Evolutionary conservation across 2,888 invertebrate genomes (phyloP), one percentile per base, ranked within the genome.

Genomic region (Agonopterix alstromeriana): DNA sequence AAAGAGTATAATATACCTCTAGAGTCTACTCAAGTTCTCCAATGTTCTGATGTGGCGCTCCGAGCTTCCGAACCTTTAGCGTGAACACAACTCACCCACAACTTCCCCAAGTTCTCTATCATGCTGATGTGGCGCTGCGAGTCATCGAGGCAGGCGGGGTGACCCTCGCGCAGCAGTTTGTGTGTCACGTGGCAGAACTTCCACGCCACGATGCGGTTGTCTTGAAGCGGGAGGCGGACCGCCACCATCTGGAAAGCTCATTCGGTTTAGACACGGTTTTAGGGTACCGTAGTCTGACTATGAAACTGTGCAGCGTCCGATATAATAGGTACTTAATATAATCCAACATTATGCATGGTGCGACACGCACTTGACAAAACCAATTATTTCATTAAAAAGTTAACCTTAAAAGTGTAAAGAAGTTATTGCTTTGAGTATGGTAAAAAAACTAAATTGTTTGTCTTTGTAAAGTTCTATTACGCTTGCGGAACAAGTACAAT

Each of bases 141-240:
- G 75, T 98, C 96, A 45, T 93, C 92, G 43, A 98, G 91, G 53
- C 96, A 95, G 66, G 95, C 92, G 10, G 93, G 93, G 81, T 99
- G 98, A 0, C 98, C 99, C 86, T 99, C 99, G 10, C 98, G 91
- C 53, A 99, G 88, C 48, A 99, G 90, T 76, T 99, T 99, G 84
- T 99, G 99, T 14, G 99, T 90, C 56, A 99, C 95, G 88, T 99
- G 97, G 72, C 98, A 98, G 85, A 99, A 98, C 88, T 99, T 99
- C 99, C 99, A 99, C 35, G 98, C 97, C 45, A 98, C 94, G 64
- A 99, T 98, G 54, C 97, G 93, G 88, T 98, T 96, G 64, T 97
- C 98, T 83, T 97, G 95, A 1, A 97, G 82, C 8, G 96, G 97
- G 55, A 96, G 91, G 36, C 95, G 82, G 51, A 87, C 61, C 12